Evolutionary conservation across 2,888 invertebrate genomes (phyloP), one percentile per base, ranked within the genome.

Genomic region (Acrobasis repandana): DNA sequence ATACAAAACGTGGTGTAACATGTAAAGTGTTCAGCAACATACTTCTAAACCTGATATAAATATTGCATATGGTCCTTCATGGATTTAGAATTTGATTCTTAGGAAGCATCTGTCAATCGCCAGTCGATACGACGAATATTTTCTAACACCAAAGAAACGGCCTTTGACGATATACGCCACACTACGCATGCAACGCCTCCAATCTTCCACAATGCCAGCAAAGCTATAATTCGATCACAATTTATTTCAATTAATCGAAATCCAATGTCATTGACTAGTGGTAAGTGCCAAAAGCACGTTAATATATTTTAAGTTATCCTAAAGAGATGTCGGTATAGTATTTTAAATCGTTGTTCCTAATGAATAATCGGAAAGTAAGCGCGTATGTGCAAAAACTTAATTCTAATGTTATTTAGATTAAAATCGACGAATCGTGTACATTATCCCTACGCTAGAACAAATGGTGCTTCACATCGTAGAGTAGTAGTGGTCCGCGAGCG

Each of bases 361-460:
- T 80, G 80, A 86, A 83, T 86, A 85, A 80, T 86, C 77, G 87
- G 86, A 83, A 82, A 82, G 77, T 86, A 83, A 84, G 83, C 79
- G 79, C 85, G 78, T 82, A 78, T 79, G 82, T 80, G 88, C 85
- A 81, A 75, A 79, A 83, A 82, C 75, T 77, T 89, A 86, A 84
- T 80, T 86, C 79, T 90, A 88, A 85, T 86, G 79, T 82, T 81
- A 82, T 75, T 84, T 86, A 88, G 88, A 88, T 73, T 90, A 88
- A 88, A 86, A 82, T 83, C 79, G 84, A 82, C 78, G 85, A 88
- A 88, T 82, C 79, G 83, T 92, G 92, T 92, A 92, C 90, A 92
- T 92, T 90, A 81, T 86, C 91, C 92, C 86, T 90, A 91, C 88
- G 91, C 92, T 91, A 90, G 91, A 92, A 90, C 91, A 90, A 89